A percentile compares a stretch with the other conserved stretches of the same genome.
phyloP scores from a whole-genome alignment of 2,888 invertebrate genomes.

The Polyploca ridens region DNA sequence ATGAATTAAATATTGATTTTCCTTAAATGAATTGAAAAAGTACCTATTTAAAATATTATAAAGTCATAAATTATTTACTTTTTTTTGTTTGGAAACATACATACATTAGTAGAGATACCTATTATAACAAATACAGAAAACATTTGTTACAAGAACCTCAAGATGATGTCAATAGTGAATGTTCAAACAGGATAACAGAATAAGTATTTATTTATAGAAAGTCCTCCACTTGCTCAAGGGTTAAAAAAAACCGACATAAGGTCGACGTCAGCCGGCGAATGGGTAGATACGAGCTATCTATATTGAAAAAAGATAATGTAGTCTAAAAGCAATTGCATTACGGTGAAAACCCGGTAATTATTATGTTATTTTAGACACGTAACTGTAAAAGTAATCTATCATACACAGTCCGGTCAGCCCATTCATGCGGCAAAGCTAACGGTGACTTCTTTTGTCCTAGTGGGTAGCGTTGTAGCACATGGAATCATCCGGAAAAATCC shows the following conservation, averaged over 20 bases:
- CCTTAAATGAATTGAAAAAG: too few species aligned
- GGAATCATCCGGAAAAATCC: constrained; percentile 42
- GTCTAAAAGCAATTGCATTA: constrained; percentile 14
- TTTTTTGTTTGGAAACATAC: too few species aligned
- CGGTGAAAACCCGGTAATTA: constrained; percentile 41
- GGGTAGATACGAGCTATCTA: neutral
- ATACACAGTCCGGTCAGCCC: constrained; percentile 44
- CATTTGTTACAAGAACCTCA: neutral
- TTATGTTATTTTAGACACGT: constrained; percentile 45
- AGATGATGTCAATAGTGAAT: neutral
- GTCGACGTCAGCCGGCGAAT: neutral
- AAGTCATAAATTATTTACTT: too few species aligned
- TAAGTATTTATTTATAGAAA: constrained; percentile 6
- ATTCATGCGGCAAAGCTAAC: constrained; percentile 64
- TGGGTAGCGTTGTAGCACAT: constrained; percentile 23
- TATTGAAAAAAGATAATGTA: neutral
- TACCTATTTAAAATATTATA: too few species aligned
- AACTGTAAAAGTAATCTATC: constrained; percentile 56
- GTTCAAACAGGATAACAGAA: neutral
- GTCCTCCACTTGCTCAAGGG: neutral
- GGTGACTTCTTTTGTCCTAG: constrained; percentile 43
- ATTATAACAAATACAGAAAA: neutral
- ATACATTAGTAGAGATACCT: too few species aligned
- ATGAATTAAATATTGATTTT: too few species aligned
- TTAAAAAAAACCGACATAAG: neutral